Conservation (phyloP, 2,797 vertebrate species). For the Gobio occitaniae region DNA sequence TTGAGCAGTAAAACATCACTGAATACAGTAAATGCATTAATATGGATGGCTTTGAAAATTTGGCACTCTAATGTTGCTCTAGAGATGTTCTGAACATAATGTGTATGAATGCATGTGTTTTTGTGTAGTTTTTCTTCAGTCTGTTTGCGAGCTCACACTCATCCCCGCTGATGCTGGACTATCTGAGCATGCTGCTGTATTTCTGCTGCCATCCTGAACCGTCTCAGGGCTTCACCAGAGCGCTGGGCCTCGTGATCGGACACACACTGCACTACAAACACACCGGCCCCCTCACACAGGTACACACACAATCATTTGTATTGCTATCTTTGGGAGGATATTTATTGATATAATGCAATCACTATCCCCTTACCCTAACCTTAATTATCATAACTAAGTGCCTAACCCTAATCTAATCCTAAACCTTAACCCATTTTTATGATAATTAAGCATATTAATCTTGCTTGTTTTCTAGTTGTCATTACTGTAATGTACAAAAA, state of each 20-base stretch:
- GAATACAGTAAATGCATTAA: neutral
- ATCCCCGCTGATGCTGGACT: slow-evolving; percentile 78
- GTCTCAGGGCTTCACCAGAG: slow-evolving; percentile 84
- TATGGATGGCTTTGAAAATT: neutral
- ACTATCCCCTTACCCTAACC: neutral
- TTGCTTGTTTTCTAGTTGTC: neutral
- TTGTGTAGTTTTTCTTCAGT: slow-evolving; percentile 86
- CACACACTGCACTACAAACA: slow-evolving; percentile 69
- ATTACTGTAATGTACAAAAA: neutral
- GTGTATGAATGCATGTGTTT: slow-evolving; percentile 20
- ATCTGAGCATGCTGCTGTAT: slow-evolving; percentile 86
- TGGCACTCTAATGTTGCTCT: neutral
- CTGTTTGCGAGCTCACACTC: slow-evolving; percentile 81
- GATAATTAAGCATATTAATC: too few species aligned
- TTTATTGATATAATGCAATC: neutral
- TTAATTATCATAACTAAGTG: neutral
- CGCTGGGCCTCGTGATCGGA: slow-evolving; percentile 81
- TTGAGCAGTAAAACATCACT: neutral
- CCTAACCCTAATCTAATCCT: neutral
- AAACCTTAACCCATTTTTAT: too few species aligned
- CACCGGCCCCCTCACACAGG: slow-evolving; percentile 67
- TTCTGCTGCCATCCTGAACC: slow-evolving; percentile 84
- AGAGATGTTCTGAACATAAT: neutral
- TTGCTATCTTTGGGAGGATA: neutral
- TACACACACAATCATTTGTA: slow-evolving; percentile 41